Evolutionary conservation across 2,797 vertebrate genomes (phyloP), one percentile per base, ranked within the genome.

Genomic region (Malurus leucopterus): DNA sequence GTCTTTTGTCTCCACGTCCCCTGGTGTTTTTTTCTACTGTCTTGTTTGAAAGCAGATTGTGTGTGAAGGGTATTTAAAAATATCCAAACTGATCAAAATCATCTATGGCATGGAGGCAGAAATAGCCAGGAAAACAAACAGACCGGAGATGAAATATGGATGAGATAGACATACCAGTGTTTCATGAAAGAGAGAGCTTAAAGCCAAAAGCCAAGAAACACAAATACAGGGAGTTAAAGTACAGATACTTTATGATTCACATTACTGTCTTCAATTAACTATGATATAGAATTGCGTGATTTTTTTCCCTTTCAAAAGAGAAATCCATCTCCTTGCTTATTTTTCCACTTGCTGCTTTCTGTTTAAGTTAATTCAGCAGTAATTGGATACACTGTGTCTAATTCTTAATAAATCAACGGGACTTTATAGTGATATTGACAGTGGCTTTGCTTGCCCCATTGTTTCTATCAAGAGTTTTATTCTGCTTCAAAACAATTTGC

Each of bases 401-500:
- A 96, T 96, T 96, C 96, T 94, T 95, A 96, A 97, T 98, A 97
- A 97, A 98, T 97, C 97, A 97, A 92, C 15, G 16, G 51, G 89
- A 95, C 94, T 96, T 96, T 94, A 82, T 96, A 91, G 90, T 76
- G 93, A 94, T 97, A 96, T 96, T 96, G 97, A 96, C 97, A 96
- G 95, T 94, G 94, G 93, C 96, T 97, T 97, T 96, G 90, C 96
- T 58, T 81, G 86, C 91, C 61, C 96, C 89, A 96, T 98, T 98
- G 97, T 98, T 92, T 88, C 96, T 80, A 77, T 96, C 92, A 90
- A 96, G 96, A 97, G 96, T 97, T 97, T 96, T 96, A 95, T 96
- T 97, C 96, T 87, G 91, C 93, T 94, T 96, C 93, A 93, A 95
- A 97, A 97, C 97, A 97, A 96, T 98, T 97, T 97, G 94, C 96